phyloP scores from a whole-genome alignment of 2,797 vertebrate genomes.

The Anolis apletophallus region DNA sequence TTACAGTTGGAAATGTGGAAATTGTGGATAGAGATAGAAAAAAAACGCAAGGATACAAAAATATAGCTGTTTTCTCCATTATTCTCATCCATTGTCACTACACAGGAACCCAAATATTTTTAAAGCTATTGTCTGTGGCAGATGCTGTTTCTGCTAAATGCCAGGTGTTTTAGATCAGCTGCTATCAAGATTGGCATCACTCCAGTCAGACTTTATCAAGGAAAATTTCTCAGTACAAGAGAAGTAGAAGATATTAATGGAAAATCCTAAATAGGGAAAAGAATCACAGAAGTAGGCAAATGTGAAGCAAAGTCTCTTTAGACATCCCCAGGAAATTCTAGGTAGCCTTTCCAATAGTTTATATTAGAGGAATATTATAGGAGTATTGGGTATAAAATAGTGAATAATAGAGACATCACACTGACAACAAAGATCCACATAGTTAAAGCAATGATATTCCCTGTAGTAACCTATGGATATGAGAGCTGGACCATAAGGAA shows the following conservation, averaged over 20 bases:
- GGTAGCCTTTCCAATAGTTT: no score
- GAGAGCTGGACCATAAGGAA: no score
- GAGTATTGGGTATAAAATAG: no score
- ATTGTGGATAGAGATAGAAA: background rate
- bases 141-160: background rate
- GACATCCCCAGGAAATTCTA: background rate
- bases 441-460: no score
- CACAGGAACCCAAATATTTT: background rate
- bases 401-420: no score
- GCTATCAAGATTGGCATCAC: background rate
- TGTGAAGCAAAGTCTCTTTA: background rate
- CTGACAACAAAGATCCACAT: no score
- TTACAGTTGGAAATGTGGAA: background rate
- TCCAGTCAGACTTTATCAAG: background rate
- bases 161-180: background rate
- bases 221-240: background rate
- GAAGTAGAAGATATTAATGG: background rate
- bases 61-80: background rate
- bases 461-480: no score
- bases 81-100: background rate
- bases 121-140: background rate
- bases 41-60: background rate
- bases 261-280: background rate
- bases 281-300: background rate
- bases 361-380: no score